Evolutionary conservation across 2,888 invertebrate genomes (phyloP).

Genomic region (Drosophila paranaensis): DNA sequence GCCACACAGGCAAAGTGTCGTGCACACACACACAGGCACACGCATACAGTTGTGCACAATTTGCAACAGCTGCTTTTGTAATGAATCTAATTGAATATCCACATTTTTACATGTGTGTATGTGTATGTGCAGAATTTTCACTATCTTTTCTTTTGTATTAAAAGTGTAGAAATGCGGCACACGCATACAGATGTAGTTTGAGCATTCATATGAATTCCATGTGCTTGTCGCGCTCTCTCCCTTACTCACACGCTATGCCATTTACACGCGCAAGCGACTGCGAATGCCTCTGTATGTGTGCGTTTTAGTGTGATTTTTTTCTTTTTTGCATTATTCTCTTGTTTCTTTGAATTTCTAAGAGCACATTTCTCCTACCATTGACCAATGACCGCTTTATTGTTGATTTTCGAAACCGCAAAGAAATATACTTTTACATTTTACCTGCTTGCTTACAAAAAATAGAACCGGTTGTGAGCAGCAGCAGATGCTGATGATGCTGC

Average conservation of each 20-base stretch:
- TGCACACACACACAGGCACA: constrained; percentile 1
- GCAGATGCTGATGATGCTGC: not conserved
- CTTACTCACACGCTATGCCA: constrained; percentile 37
- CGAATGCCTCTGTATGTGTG: constrained; percentile 1
- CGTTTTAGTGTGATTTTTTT: constrained; percentile 3
- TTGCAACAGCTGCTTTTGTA: constrained; percentile 40
- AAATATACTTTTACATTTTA: constrained; percentile 27
- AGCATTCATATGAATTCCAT: constrained; percentile 56
- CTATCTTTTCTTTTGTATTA: constrained; percentile 32
- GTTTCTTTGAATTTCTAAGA: constrained; percentile 18
- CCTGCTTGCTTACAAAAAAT: constrained; percentile 24
- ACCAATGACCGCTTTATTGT: constrained; percentile 22
- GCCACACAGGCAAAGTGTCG: constrained; percentile 57
- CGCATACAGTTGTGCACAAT: not conserved
- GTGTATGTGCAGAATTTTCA: constrained; percentile 21
- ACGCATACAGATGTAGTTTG: constrained; percentile 14
- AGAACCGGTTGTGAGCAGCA: constrained; percentile 27
- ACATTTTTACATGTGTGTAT: constrained; percentile 20
- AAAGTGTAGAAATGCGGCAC: constrained; percentile 43
- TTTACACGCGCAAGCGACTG: constrained; percentile 48
- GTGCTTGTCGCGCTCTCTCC: constrained; percentile 62
- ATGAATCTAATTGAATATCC: constrained; percentile 47
- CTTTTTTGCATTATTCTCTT: constrained; percentile 30
- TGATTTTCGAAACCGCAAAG: constrained; percentile 7
- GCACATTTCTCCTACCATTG: constrained; percentile 1